Percentiles rank a stretch among this genome's conserved stretches.
Conservation (phyloP, 2,888 invertebrate species). For the Andrena bucephala region DNA sequence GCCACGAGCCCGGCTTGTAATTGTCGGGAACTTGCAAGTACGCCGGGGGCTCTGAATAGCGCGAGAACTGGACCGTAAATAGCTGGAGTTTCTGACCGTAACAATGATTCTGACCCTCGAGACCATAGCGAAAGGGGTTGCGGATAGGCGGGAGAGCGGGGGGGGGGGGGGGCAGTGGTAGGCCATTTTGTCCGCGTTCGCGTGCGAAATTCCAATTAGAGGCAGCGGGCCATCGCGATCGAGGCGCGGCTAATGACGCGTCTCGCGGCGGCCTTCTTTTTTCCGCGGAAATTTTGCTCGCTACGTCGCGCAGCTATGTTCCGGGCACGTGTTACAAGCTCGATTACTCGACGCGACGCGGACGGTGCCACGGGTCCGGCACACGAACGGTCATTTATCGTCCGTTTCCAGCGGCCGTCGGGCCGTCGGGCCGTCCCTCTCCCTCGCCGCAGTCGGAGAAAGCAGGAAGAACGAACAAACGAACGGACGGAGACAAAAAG, state of each 20-base stretch:
- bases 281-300: conserved; percentile 16
- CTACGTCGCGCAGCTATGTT: conserved; percentile 35
- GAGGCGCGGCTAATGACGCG: conserved; percentile 27
- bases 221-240: conserved; percentile 46
- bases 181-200: conserved; percentile 45
- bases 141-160: not conserved
- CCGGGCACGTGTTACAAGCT: conserved; percentile 58
- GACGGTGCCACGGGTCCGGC: conserved; percentile 36
- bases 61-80: conserved; percentile 17
- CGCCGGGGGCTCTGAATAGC: conserved; percentile 35
- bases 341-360: conserved; percentile 47
- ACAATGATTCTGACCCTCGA: conserved; percentile 3
- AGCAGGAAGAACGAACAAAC: conserved; percentile 27
- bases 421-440: not conserved
- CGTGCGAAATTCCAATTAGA: conserved; percentile 56
- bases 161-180: conserved; percentile 1
- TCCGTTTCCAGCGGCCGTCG: conserved; percentile 40
- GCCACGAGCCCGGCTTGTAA: conserved; percentile 25
- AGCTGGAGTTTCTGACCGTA: conserved; percentile 9
- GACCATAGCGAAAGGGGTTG: not conserved
- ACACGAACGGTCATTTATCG: conserved; percentile 63
- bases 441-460: conserved; percentile 5
- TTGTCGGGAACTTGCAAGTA: conserved; percentile 40
- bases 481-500: conserved; percentile 39
- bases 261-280: conserved; percentile 9